These are phyloP conservation scores for Hipparchia semele DNA, from an alignment of 2,888 invertebrate species.

Conservation along the genomic window DNA sequence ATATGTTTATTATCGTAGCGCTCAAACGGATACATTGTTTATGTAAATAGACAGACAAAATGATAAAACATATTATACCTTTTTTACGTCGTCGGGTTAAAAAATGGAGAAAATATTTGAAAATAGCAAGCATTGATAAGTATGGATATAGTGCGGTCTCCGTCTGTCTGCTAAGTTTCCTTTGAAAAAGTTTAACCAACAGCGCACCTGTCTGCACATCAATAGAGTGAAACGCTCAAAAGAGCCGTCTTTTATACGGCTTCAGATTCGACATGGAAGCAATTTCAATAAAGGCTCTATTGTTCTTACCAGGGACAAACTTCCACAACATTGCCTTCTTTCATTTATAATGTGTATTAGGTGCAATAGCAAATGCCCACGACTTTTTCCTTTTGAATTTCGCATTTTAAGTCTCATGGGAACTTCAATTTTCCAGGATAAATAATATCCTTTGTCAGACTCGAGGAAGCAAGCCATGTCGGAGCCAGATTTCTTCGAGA, in stretches of 20 bases:
- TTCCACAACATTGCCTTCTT: constrained; percentile 24
- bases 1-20: no score
- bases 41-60: no score
- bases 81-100: no score
- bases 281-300: constrained; percentile 45
- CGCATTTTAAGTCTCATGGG: no score
- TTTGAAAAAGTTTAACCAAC: constrained; percentile 68
- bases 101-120: neutral
- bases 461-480: no score
- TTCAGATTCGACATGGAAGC: constrained; percentile 41
- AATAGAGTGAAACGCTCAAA: constrained; percentile 54
- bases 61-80: no score
- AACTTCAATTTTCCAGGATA: no score
- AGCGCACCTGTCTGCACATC: constrained; percentile 64
- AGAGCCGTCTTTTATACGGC: constrained; percentile 51
- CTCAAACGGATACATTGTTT: no score
- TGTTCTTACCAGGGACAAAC: constrained; percentile 44
- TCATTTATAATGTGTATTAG: neutral
- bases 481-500: no score
- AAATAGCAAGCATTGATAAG: constrained; percentile 13
- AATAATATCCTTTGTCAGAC: no score
- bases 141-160: constrained; percentile 19
- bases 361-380: no score
- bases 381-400: constrained; percentile 27
- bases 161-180: constrained; percentile 69